Base-by-base conservation (phyloP, 2,797 vertebrate species). In the Cyclura pinguis region DNA sequence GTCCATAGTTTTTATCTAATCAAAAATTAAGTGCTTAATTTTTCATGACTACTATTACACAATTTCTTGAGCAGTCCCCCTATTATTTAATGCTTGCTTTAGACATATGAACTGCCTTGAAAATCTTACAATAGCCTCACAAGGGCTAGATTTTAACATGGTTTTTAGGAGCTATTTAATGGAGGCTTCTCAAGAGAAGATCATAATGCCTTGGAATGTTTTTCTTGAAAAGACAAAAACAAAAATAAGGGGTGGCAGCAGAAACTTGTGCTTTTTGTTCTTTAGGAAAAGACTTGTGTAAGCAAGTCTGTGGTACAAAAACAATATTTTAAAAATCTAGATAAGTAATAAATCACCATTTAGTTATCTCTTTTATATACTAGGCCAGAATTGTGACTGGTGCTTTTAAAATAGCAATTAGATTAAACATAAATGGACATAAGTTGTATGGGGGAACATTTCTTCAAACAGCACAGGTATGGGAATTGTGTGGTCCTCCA, bases 21-120 rank as follows among this genome's bases (percentile, higher is more conserved):
- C 94, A 91, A 86, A 94, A 92, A 96, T 94, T 95, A 94, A 95
- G 94, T 91, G 85, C 90, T 94, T 94, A 92, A 88, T 96, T 95
- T 96, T 95, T 95, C 0, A 96, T 42, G 42, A 96, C 95, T 89
- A 92, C 93, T 92, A 88, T 95, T 95, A 92, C 93, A 89, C 92
- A 95, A 93, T 94, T 87, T 94, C 52, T 93, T 92, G 90, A 95
- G 87, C 92, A 76, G 92, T 57, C 2, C 84, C 91, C 90, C 83
- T 50, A 47, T 67, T 32, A 90, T 93, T 93, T 93, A 93, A 93
- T 93, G 83, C 93, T 93, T 95, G 92, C 91, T 95, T 95, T 80
- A 91, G 91, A 94, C 93, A 90, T 94, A 92, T 16, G n/a, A 95
- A 59, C 35, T 72, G 59, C 90, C 73, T 90, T 92, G 47, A 87